Evolutionary conservation across 1,140 invertebrate species (phyloP).

Genomic region (Cecropterus lyciades): DNA sequence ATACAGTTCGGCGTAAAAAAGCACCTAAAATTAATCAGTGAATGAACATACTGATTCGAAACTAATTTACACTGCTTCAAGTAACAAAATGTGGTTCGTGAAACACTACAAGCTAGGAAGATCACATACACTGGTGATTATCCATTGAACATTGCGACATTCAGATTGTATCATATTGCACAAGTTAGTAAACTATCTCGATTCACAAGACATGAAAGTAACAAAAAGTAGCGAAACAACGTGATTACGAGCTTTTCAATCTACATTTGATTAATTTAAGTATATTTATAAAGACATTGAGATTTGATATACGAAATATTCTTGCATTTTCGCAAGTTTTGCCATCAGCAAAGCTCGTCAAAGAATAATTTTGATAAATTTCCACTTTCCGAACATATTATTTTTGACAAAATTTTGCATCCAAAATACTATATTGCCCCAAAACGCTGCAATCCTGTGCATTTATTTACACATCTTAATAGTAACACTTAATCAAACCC

Average conservation of each 20-base stretch:
- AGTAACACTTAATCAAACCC: constrained; percentile 69
- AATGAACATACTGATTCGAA: constrained; percentile 45
- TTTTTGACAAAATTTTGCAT: constrained; percentile 9
- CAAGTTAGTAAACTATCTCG: constrained; percentile 21
- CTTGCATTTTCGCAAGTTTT: constrained; percentile 3
- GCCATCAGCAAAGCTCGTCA: constrained; percentile 9
- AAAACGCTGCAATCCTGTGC: constrained; percentile 68
- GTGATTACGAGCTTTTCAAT: neutral
- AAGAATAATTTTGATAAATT: constrained; percentile 25
- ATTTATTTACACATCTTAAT: constrained; percentile 76
- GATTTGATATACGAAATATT: constrained; percentile 14
- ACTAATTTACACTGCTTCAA: constrained; percentile 42
- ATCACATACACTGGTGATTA: neutral
- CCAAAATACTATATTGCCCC: constrained; percentile 37
- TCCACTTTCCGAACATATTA: neutral
- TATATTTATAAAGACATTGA: constrained; percentile 12
- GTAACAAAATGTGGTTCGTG: constrained; percentile 37
- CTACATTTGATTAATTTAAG: constrained; percentile 12
- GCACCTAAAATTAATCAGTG: constrained; percentile 50
- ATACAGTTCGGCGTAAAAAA: constrained; percentile 53
- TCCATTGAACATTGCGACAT: constrained; percentile 7
- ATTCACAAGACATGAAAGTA: neutral
- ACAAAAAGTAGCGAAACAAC: constrained; percentile 1
- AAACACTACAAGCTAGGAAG: constrained; percentile 11
- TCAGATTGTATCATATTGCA: constrained; percentile 25